phyloP scores from a whole-genome alignment of 1,140 invertebrate genomes.

The Callitettix versicolor region DNA sequence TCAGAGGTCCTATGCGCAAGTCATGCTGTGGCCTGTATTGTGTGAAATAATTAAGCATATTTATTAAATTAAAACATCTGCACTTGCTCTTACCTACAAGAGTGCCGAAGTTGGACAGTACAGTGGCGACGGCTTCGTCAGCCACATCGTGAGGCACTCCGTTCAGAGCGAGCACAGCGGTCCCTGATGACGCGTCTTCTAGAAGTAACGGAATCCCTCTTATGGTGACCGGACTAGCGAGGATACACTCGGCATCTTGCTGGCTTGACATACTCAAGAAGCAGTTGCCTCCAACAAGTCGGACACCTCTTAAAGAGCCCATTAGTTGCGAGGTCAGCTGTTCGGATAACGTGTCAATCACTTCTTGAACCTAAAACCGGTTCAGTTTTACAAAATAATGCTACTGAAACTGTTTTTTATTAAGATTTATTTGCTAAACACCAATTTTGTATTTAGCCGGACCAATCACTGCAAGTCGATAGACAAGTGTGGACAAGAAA shows the following conservation, averaged over 20 bases:
- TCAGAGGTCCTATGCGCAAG: no score
- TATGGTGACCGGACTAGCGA: slow-evolving; percentile 9
- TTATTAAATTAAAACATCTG: no score
- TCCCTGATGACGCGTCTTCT: slow-evolving; percentile 30
- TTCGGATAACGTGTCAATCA: slow-evolving; percentile 32
- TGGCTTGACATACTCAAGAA: slow-evolving; percentile 31
- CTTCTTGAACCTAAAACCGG: slow-evolving; percentile 31
- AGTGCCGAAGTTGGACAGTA: slow-evolving; percentile 31
- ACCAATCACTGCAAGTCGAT: no score
- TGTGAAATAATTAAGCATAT: no score
- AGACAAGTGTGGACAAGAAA: no score
- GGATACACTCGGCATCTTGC: slow-evolving; percentile 26
- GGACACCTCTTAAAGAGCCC: slow-evolving; percentile 28
- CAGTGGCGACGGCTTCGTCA: slow-evolving; percentile 29
- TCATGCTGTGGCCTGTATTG: no score
- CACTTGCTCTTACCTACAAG: slow-evolving; percentile 31
- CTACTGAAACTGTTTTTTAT: no score
- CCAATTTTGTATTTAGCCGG: no score
- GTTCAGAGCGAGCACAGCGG: slow-evolving; percentile 29
- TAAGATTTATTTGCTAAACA: no score
- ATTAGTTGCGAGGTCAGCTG: slow-evolving; percentile 28
- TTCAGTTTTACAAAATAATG: no score
- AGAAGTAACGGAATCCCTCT: slow-evolving; percentile 27
- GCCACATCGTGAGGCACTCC: slow-evolving; percentile 34
- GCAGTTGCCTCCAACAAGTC: slow-evolving; percentile 26